Evolutionary conservation across 2,113 vertebrate species (phyloP).

Genomic region (Piprites chloris): DNA sequence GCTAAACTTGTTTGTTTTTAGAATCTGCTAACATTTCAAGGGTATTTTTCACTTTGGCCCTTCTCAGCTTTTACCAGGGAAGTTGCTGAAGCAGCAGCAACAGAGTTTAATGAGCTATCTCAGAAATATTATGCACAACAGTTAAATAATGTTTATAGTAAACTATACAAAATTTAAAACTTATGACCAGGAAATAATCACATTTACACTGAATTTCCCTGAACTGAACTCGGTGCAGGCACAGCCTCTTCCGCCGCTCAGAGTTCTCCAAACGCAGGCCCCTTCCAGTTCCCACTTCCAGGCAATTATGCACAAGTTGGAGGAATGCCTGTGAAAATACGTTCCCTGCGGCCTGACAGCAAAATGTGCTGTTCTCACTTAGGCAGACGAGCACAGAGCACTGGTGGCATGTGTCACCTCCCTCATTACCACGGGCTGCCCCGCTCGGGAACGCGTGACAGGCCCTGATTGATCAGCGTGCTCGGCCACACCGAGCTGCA

Average conservation of each 20-base stretch:
- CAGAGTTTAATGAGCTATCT: constrained; percentile 3
- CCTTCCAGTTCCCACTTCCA: constrained; percentile 54
- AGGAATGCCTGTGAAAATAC: constrained; percentile 63
- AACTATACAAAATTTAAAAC: not conserved
- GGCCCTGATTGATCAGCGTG: not conserved
- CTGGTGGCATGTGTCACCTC: constrained; percentile 55
- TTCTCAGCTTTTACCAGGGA: not conserved
- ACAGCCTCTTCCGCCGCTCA: constrained; percentile 21
- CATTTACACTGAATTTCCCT: constrained; percentile 1
- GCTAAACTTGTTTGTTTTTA: constrained; percentile 37
- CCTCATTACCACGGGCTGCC: constrained; percentile 9
- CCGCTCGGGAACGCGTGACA: not conserved
- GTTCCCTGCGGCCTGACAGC: constrained; percentile 60
- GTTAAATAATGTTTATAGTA: constrained; percentile 11
- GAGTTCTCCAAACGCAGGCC: constrained; percentile 14
- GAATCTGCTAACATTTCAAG: constrained; percentile 15
- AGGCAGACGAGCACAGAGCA: constrained; percentile 7
- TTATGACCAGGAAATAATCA: not conserved
- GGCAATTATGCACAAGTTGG: constrained; percentile 59
- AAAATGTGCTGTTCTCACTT: constrained; percentile 60
- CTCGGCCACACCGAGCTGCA: not conserved
- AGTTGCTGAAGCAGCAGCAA: not conserved
- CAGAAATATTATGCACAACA: not conserved
- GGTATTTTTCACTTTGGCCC: constrained; percentile 13
- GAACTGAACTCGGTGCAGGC: constrained; percentile 13